Percentiles rank a stretch among this genome's conserved stretches.
phyloP scores from a whole-genome alignment of 2,797 vertebrate genomes.

The Tenualosa ilisha region DNA sequence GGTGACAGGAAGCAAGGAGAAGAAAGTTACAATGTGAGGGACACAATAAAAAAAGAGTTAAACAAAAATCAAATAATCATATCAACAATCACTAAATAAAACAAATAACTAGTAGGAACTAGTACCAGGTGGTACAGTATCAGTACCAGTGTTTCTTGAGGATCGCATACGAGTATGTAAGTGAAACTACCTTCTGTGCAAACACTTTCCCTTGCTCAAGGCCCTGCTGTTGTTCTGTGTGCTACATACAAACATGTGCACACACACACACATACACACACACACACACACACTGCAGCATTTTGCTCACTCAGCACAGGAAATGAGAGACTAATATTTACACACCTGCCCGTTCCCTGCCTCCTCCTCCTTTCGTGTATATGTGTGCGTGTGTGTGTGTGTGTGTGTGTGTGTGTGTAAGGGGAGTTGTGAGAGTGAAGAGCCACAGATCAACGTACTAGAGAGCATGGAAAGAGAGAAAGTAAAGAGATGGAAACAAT shows the following conservation, averaged over 20 bases:
- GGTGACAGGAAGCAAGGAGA: too few relatives aligned
- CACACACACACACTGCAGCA: not conserved
- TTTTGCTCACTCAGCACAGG: conserved; percentile 10
- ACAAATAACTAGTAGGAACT: too few relatives aligned
- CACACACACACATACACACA: not conserved
- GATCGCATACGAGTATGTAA: not conserved
- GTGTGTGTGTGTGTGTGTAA: not conserved
- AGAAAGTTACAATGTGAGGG: not conserved
- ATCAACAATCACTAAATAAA: too few relatives aligned
- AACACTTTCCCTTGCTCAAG: not conserved
- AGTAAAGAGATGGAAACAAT: too few relatives aligned
- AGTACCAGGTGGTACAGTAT: not conserved
- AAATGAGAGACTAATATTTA: conserved; percentile 24
- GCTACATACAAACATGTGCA: not conserved
- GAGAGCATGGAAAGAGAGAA: too few relatives aligned
- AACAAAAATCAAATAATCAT: too few relatives aligned
- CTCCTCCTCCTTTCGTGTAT: not conserved
- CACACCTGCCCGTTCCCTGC: conserved; percentile 19
- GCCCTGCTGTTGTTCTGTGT: not conserved
- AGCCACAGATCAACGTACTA: too few relatives aligned
- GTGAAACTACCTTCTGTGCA: not conserved
- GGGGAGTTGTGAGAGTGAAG: not conserved
- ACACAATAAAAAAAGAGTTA: not conserved
- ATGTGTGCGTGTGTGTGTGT: not conserved
- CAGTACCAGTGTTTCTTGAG: not conserved